Conservation (phyloP, 2,797 vertebrate genomes). For the Malacoraja senta region DNA sequence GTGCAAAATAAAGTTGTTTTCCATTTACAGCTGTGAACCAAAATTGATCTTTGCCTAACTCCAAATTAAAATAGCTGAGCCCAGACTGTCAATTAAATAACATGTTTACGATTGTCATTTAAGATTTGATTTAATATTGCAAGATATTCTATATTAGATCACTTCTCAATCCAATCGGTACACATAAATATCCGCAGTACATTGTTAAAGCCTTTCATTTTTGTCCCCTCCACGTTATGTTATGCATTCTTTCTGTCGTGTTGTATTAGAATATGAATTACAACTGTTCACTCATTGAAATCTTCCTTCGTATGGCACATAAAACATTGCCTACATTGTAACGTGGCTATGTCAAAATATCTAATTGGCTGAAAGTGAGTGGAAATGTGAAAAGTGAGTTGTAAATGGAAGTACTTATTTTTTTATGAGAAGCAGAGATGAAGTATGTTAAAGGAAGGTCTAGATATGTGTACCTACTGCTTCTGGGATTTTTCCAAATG, state of each 20-base stretch:
- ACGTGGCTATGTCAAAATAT: too few relatives aligned
- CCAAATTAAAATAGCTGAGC: background rate
- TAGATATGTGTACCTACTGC: background rate
- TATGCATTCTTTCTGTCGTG: background rate
- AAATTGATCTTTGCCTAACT: background rate
- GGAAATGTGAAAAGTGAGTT: too few relatives aligned
- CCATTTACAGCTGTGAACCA: too few relatives aligned
- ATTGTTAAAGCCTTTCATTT: too few relatives aligned
- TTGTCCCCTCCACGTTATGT: background rate
- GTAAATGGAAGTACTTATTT: too few relatives aligned
- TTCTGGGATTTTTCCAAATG: background rate
- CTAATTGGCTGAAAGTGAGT: too few relatives aligned
- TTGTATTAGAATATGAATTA: background rate
- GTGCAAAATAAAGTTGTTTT: background rate
- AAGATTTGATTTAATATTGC: background rate
- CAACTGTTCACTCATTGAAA: background rate
- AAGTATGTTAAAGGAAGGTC: background rate
- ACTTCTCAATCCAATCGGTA: background rate
- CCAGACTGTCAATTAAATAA: background rate
- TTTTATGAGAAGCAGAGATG: background rate
- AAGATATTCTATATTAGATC: background rate
- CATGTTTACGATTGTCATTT: background rate
- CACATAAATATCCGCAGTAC: background rate
- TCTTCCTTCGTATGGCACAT: background rate
- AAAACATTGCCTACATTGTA: too few relatives aligned